Conservation (phyloP, 2,888 invertebrate species). For the Ormia ochracea region DNA sequence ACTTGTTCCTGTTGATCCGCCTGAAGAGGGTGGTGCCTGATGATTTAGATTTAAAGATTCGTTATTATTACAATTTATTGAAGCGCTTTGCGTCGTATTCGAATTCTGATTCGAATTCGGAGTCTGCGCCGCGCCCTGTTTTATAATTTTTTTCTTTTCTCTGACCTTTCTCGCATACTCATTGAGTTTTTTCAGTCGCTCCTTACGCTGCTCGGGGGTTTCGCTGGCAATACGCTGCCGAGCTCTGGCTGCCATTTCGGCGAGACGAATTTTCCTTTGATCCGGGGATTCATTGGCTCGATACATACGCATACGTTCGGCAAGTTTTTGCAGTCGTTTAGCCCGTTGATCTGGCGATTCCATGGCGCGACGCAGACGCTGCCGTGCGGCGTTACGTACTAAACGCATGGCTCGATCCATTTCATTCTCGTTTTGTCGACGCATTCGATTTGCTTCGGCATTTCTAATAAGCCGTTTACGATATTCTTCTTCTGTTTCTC, state of each 20-base stretch:
- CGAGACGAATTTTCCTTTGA: slow-evolving; percentile 75
- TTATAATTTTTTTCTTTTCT: slow-evolving; percentile 76
- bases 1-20: slow-evolving; percentile 63
- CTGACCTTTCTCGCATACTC: slow-evolving; percentile 77
- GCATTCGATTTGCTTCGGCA: slow-evolving; percentile 76
- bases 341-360: slow-evolving; percentile 75
- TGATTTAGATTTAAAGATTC: slow-evolving; percentile 75
- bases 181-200: slow-evolving; percentile 77
- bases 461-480: slow-evolving; percentile 75
- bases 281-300: slow-evolving; percentile 75
- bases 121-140: slow-evolving; percentile 68
- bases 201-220: slow-evolving; percentile 75
- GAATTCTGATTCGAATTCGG: slow-evolving; percentile 66
- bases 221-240: slow-evolving; percentile 76
- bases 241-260: slow-evolving; percentile 76
- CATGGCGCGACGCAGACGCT: slow-evolving; percentile 76
- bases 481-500: slow-evolving; percentile 76
- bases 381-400: slow-evolving; percentile 76
- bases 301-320: slow-evolving; percentile 76
- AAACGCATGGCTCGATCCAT: slow-evolving; percentile 76
- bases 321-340: slow-evolving; percentile 74
- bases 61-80: slow-evolving; percentile 72
- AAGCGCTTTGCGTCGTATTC: slow-evolving; percentile 67
- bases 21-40: slow-evolving; percentile 67
- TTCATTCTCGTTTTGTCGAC: slow-evolving; percentile 75